A percentile compares a stretch with the other conserved stretches of the same genome.
These are phyloP conservation scores for Toxotes jaculatrix DNA, from an alignment of 2,113 vertebrate genomes.

Conservation along the genomic window DNA sequence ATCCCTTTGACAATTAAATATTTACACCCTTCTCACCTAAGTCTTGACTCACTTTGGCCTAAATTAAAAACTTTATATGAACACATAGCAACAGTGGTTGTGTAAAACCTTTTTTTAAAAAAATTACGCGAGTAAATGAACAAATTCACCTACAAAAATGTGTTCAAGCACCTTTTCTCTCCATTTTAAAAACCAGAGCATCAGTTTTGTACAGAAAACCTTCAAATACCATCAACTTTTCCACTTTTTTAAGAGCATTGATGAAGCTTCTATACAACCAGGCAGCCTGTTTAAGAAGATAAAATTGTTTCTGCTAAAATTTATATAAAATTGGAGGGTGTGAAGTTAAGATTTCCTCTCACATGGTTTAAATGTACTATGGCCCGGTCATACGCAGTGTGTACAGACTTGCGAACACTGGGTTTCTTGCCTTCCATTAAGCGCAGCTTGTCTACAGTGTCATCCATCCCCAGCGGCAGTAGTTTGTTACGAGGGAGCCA, in stretches of 20 bases:
- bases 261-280: constrained; percentile 52
- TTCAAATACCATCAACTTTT: constrained; percentile 30
- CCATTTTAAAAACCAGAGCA: constrained; percentile 51
- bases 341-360: constrained; percentile 90
- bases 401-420: constrained; percentile 97
- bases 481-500: constrained; percentile 96
- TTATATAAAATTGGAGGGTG: constrained; percentile 91
- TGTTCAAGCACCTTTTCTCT: constrained; percentile 39
- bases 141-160: constrained; percentile 57
- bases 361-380: constrained; percentile 94
- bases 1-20: constrained; percentile 68
- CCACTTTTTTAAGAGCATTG: constrained; percentile 26
- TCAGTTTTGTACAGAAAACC: constrained; percentile 50
- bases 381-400: constrained; percentile 95
- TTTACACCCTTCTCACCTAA: constrained; percentile 60
- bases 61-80: constrained; percentile 71
- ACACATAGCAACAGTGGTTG: constrained; percentile 73
- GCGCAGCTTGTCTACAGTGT: constrained; percentile 96
- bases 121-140: constrained; percentile 52
- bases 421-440: constrained; percentile 97
- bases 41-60: constrained; percentile 73
- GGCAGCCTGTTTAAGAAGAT: constrained; percentile 42
- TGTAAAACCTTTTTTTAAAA: constrained; percentile 63
- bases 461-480: constrained; percentile 91
- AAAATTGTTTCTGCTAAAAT: constrained; percentile 51